Conservation (phyloP, 2,797 vertebrate species). For the Notamacropus eugenii region DNA sequence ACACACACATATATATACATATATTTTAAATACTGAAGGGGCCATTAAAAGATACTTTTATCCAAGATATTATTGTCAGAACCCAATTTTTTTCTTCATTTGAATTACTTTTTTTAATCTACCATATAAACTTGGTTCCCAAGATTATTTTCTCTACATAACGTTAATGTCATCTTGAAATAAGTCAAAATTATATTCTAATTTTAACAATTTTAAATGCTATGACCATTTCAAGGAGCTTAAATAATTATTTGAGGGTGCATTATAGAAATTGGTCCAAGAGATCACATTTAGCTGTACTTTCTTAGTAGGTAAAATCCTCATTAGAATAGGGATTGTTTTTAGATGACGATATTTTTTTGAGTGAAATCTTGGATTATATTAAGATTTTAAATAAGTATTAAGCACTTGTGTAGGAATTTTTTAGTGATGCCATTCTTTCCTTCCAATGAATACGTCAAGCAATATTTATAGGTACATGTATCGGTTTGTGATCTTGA, state of each 20-base stretch:
- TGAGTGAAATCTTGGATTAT: neutral
- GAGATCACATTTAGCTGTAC: slow-evolving; percentile 53
- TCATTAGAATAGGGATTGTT: neutral
- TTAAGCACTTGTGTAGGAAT: neutral
- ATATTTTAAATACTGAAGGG: neutral
- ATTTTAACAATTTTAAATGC: slow-evolving; percentile 10
- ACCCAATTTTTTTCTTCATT: neutral
- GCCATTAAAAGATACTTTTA: neutral
- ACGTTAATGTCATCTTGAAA: neutral
- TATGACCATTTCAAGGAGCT: slow-evolving; percentile 20
- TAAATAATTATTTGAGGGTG: slow-evolving; percentile 17
- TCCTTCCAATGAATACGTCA: neutral
- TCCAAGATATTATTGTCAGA: neutral
- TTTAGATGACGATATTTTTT: neutral
- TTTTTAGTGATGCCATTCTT: neutral
- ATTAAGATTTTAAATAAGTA: neutral
- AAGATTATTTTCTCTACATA: neutral
- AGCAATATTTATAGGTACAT: neutral
- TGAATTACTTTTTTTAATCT: neutral
- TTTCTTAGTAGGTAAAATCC: neutral
- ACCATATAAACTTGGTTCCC: neutral
- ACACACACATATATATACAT: neutral
- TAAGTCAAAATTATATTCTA: slow-evolving; percentile 44
- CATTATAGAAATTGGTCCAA: slow-evolving; percentile 34
- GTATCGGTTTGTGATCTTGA: neutral